A percentile compares a stretch with the other conserved stretches of the same genome.
These are phyloP conservation scores for Phymanthus crucifer DNA, from an alignment of 92 coral and sea anemone genomes.

Conservation along the genomic window DNA sequence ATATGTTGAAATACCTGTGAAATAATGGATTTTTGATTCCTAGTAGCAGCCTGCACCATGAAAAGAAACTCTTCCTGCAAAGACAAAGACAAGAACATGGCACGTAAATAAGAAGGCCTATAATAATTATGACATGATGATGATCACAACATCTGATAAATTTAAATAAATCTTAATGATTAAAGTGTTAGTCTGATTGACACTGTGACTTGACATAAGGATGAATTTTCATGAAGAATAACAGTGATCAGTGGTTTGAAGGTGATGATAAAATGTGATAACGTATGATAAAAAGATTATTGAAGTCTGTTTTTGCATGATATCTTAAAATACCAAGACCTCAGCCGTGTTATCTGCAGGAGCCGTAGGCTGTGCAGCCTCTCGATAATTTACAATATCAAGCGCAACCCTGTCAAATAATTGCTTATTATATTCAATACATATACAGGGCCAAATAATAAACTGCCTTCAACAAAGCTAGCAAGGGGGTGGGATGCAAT, in stretches of 20 bases:
- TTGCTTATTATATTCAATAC: no score
- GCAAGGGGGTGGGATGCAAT: no score
- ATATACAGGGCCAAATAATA: no score
- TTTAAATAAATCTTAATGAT: neutral
- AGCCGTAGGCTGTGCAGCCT: no score
- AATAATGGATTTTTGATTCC: slow-evolving; percentile 33
- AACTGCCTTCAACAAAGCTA: no score
- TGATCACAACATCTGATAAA: neutral
- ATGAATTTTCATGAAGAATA: neutral
- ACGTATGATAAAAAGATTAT: neutral
- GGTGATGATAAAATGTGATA: neutral
- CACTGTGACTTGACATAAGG: neutral
- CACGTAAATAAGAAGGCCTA: neutral
- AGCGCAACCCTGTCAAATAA: no score
- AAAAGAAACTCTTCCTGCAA: slow-evolving; percentile 64
- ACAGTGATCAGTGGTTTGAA: neutral
- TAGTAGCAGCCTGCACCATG: slow-evolving; percentile 44
- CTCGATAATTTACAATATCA: no score
- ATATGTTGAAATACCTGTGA: no score
- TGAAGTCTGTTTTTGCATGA: no score
- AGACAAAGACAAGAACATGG: neutral
- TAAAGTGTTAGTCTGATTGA: no score
- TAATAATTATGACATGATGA: neutral
- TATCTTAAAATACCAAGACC: no score
- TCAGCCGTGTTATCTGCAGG: no score